phyloP scores from a whole-genome alignment of 2,797 vertebrate genomes.

The Rallus crepitans region DNA sequence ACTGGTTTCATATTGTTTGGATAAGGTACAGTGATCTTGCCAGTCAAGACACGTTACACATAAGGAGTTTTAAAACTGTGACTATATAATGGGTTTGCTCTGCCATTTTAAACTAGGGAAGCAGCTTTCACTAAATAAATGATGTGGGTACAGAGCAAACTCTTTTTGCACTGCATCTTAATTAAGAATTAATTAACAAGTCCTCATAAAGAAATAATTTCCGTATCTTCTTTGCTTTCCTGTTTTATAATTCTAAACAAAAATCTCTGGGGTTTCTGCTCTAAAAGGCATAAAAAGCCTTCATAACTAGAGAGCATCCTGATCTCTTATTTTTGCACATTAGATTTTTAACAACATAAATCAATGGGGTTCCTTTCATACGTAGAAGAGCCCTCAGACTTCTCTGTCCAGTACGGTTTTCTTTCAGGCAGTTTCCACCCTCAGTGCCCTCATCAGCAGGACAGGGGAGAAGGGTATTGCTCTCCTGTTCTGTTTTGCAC shows the following conservation, averaged over 20 bases:
- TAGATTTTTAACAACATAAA: neutral
- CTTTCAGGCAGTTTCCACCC: neutral
- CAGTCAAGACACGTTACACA: neutral
- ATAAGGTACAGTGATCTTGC: neutral
- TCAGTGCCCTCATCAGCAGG: neutral
- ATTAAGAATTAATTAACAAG: constrained; percentile 51
- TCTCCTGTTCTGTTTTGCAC: neutral
- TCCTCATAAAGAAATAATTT: constrained; percentile 35
- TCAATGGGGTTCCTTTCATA: neutral
- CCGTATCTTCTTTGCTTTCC: neutral
- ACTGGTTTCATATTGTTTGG: constrained; percentile 16
- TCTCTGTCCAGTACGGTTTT: neutral
- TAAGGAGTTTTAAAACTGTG: neutral
- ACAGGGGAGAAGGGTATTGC: neutral
- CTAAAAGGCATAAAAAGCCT: neutral
- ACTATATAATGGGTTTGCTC: neutral
- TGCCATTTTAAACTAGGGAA: neutral
- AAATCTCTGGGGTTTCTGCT: neutral
- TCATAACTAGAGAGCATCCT: neutral
- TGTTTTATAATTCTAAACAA: neutral
- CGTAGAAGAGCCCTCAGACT: neutral
- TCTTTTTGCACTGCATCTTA: constrained; percentile 1
- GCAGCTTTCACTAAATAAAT: constrained; percentile 26
- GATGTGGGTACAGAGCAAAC: neutral
- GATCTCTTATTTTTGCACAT: neutral